Base-by-base conservation (phyloP, 1,140 invertebrate genomes). In the Cyclargus thomasi region DNA sequence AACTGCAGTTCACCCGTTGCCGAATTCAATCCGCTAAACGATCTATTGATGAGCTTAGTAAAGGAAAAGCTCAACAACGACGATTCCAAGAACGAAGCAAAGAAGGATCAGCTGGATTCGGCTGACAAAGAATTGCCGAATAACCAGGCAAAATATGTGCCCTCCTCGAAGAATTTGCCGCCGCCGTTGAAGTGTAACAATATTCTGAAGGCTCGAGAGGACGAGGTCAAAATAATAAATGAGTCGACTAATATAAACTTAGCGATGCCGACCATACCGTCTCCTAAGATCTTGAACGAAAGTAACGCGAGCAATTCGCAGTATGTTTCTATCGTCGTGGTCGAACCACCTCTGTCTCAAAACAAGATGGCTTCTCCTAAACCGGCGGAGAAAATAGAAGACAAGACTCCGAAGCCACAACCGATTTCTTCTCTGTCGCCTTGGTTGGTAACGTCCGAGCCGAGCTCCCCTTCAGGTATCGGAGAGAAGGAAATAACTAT, bases 131-230 rank as follows among this genome's bases (percentile, higher is more conserved):
- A 94, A 81, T 90, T 94, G 69, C 94, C 94, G 18, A 95, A 95
- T 79, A 95, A 95, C 83, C 93, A 94, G 80, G 91, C 92, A 55
- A 94, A 93, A 80, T 86, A 92, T 74, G 85, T 92, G 36, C 91
- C 90, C 18, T 92, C 92, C 20, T 92, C 92, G 23, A 93, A 93
- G 74, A 94, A 94, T 11, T 92, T 98, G 39, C 96, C 96, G 39
- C 95, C 96, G 69, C 95, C 97, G 77, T 93, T 98, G 62, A 98
- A 98, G 90, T 98, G 97, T 88, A 98, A 98, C 91, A 99, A 98
- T 91, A 98, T 98, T 82, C 90, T 98, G 36, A 98, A 98, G 93
- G 97, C 95, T 91, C 92, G 92, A 67, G 83, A 91, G 67, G 87
- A 80, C 68, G 86, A 91, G 79, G 79, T 87, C 7, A 91, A 91